Conservation (phyloP, 2,888 invertebrate genomes). For the Parasteatoda lunata region DNA sequence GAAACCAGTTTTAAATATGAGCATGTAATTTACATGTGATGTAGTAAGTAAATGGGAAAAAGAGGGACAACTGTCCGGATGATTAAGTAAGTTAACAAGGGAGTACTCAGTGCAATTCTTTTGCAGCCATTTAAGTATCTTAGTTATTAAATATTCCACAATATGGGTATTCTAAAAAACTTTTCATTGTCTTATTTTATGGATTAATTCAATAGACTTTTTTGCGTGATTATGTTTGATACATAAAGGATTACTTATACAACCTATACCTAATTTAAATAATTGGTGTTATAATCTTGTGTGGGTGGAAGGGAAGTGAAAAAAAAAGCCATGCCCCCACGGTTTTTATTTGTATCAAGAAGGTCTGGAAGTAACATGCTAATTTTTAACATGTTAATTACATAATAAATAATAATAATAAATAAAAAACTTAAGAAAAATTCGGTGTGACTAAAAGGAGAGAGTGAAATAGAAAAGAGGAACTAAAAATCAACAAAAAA, state of each 20-base stretch:
- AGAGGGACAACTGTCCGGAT: too few relatives aligned
- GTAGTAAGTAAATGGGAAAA: too few relatives aligned
- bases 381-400: slow-evolving; percentile 63
- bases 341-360: slow-evolving; percentile 50
- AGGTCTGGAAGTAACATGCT: slow-evolving; percentile 58
- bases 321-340: too few relatives aligned
- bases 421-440: too few relatives aligned
- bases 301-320: too few relatives aligned
- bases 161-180: too few relatives aligned
- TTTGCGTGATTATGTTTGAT: slow-evolving; percentile 17
- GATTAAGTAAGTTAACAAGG: too few relatives aligned
- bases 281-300: slow-evolving; percentile 61
- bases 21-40: too few relatives aligned
- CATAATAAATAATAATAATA: slow-evolving; percentile 48
- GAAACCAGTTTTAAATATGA: too few relatives aligned
- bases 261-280: slow-evolving; percentile 59
- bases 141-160: too few relatives aligned
- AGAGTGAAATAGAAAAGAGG: slow-evolving; percentile 12
- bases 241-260: slow-evolving; percentile 34
- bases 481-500: slow-evolving; percentile 41
- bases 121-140: too few relatives aligned
- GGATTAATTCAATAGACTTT: slow-evolving; percentile 45
- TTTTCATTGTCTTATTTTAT: slow-evolving; percentile 46
- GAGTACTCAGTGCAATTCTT: too few relatives aligned
- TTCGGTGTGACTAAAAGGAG: slow-evolving; percentile 18